phyloP scores from a whole-genome alignment of 2,888 invertebrate genomes.

The Dicyrtoma fusca region DNA sequence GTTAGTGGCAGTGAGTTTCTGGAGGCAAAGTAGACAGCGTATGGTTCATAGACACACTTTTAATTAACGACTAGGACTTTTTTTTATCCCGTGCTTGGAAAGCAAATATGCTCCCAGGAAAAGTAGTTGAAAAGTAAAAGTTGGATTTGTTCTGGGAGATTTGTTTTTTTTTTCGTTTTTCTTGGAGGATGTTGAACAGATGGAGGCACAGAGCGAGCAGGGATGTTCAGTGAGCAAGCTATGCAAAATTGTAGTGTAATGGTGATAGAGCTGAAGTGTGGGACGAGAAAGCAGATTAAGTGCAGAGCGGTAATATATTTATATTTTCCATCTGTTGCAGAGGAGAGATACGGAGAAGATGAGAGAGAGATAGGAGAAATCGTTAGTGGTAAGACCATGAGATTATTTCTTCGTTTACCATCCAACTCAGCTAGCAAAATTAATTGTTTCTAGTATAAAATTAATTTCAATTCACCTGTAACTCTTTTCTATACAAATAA shows the following conservation, averaged over 20 bases:
- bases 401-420: background rate
- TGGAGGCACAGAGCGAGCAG: background rate
- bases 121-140: constrained; percentile 25
- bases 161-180: background rate
- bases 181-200: too few species aligned
- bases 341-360: background rate
- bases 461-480: too few species aligned
- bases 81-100: constrained; percentile 21
- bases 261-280: too few species aligned
- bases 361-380: constrained; percentile 3
- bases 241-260: too few species aligned
- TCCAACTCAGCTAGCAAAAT: too few species aligned
- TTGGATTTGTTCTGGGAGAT: constrained; percentile 25
- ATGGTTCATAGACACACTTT: constrained; percentile 18
- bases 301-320: background rate
- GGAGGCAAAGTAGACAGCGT: too few species aligned
- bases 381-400: constrained; percentile 14
- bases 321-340: constrained; percentile 26
- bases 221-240: background rate
- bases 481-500: too few species aligned
- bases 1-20: background rate
- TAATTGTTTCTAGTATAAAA: too few species aligned
- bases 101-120: constrained; percentile 23
- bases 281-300: background rate
- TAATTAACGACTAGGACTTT: constrained; percentile 32